Evolutionary conservation across 2,797 vertebrate genomes (phyloP).

Genomic region (Syngnathus rostellatus): DNA sequence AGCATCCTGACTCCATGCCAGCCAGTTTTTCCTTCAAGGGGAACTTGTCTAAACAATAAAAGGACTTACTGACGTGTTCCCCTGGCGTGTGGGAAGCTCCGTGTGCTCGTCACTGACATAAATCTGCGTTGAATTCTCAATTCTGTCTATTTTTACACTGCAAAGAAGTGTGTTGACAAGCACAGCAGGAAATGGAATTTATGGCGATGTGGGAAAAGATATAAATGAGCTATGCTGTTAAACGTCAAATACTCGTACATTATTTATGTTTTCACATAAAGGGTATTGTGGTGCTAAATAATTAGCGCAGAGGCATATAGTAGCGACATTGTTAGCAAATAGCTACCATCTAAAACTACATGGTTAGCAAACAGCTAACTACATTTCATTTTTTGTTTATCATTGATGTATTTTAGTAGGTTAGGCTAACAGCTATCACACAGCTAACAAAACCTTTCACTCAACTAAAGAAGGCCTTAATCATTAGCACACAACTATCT

Average conservation of each 20-base stretch:
- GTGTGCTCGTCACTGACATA: background rate
- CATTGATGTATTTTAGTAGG: no score
- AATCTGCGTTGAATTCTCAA: slow-evolving; percentile 1
- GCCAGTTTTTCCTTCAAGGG: slow-evolving; percentile 6
- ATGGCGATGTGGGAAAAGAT: background rate
- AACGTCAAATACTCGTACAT: background rate
- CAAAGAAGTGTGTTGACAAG: background rate
- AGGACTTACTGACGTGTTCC: slow-evolving; percentile 7
- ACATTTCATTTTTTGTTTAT: no score
- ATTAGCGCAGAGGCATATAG: background rate
- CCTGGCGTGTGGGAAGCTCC: slow-evolving; percentile 1
- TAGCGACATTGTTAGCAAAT: no score
- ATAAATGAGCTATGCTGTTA: background rate
- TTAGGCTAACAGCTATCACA: background rate
- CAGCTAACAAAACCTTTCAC: background rate
- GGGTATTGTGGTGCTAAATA: background rate
- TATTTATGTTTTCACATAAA: background rate
- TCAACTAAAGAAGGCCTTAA: background rate
- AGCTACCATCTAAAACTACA: background rate
- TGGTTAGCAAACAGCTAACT: background rate
- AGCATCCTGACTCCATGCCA: background rate
- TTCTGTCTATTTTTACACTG: background rate
- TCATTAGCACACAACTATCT: background rate
- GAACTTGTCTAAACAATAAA: slow-evolving; percentile 8
- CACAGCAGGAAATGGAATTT: background rate